Evolutionary conservation across 2,113 vertebrate species (phyloP), one percentile per base, ranked within the genome.

Genomic region (Mus musculus): DNA sequence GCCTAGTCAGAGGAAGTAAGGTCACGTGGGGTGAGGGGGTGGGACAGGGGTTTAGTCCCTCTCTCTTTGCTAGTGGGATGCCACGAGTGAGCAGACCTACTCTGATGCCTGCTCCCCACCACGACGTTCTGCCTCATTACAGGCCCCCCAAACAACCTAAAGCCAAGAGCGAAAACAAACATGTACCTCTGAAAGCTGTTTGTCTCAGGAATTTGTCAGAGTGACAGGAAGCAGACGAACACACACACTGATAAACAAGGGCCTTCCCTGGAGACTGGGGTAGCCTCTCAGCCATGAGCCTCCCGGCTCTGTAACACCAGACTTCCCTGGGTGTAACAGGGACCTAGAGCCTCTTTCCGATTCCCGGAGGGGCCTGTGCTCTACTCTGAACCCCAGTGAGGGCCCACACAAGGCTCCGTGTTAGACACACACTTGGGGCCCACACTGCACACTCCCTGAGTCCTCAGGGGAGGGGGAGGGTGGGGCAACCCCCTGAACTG

Each of bases 371-470:
- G 0, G 0, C 24, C 19, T 61, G 67, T 28, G 84, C 20, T 69
- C 11, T 26, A 33, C 39, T 39, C 39, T 13, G 67, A 52, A 49
- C 2, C 22, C 49, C 81, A 2, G 75, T 0, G 0, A 86, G 56
- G 14, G 2, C 22, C 20, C 86, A 12, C 0, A 0, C 49, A 52
- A 2, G 6, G 20, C n/a, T 4, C 4, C 0, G 0, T 1, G 20
- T 19, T 63, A 67, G 24, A 52, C 36, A 28, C 0, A 11, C 10
- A 59, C 52, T 10, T 5, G 1, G 1, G 26, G 46, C 30, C 22
- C 82, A 46, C 54, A 77, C 36, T 28, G 20, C 22, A 17, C 24
- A n/a, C 22, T n/a, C 30, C 36, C 54, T 42, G 56, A 82, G n/a
- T 59, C n/a, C 26, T 12, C 36, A 17, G n/a, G 56, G 54, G 22